Conservation (phyloP, 2,888 invertebrate genomes). For the Morinoia aosen region DNA sequence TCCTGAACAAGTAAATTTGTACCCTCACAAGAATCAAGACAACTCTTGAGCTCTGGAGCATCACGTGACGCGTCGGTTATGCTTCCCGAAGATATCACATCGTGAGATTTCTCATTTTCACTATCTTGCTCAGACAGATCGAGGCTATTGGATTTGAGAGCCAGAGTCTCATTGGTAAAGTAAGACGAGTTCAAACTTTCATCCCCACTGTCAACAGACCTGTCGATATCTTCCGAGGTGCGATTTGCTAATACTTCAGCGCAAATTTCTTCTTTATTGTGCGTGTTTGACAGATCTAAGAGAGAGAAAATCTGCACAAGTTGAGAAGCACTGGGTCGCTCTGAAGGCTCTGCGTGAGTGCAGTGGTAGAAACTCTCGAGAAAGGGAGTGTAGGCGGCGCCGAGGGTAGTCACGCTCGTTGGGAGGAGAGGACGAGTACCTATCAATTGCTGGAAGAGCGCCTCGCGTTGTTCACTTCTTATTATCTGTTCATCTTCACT, state of each 20-base stretch:
- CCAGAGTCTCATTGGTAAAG: neutral
- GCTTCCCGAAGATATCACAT: neutral
- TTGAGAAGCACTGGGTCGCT: conserved; percentile 76
- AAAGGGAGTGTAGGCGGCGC: conserved; percentile 77
- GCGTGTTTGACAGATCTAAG: neutral
- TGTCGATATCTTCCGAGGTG: neutral
- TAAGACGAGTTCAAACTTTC: neutral
- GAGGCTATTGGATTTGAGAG: neutral
- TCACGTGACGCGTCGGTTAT: neutral
- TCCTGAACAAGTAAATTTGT: neutral
- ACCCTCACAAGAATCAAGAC: neutral
- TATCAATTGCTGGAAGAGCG: conserved; percentile 68
- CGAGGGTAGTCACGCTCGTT: conserved; percentile 73
- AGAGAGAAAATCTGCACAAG: conserved; percentile 49
- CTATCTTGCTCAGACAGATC: neutral
- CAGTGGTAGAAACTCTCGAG: conserved; percentile 82
- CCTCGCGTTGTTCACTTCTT: neutral
- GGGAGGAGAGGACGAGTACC: conserved; percentile 83
- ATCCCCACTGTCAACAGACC: neutral
- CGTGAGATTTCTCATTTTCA: neutral
- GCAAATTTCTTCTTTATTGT: neutral
- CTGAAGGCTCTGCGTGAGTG: conserved; percentile 77
- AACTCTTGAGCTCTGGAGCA: neutral
- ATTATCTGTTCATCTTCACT: neutral
- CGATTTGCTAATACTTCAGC: neutral